Evolutionary conservation across 2,888 invertebrate species (phyloP).

Genomic region (Pristionchus exspectatus): DNA sequence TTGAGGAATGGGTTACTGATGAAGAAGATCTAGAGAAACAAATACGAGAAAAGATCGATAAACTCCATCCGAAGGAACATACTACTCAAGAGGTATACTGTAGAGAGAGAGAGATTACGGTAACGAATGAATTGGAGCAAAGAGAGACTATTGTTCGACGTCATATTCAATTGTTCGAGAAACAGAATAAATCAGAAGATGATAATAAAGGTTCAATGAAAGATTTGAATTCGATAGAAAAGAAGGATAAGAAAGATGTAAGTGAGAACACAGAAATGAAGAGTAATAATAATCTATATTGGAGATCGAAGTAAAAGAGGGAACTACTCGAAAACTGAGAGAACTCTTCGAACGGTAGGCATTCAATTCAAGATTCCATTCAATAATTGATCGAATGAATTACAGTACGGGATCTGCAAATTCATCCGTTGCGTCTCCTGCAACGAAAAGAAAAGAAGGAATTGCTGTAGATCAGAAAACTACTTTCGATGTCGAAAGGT

Average conservation of each 20-base stretch:
- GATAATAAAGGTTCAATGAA: not conserved
- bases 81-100: slow-evolving; percentile 37
- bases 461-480: not conserved
- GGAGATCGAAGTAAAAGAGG: slow-evolving; percentile 15
- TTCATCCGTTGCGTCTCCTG: not conserved
- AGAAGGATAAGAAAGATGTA: slow-evolving; percentile 26
- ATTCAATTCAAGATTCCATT: no score
- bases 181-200: slow-evolving; percentile 22
- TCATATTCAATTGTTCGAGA: slow-evolving; percentile 28
- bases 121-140: not conserved
- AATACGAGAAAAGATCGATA: slow-evolving; percentile 14
- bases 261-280: not conserved
- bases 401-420: not conserved
- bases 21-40: slow-evolving; percentile 47
- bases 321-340: slow-evolving; percentile 10
- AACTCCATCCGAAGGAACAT: slow-evolving; percentile 10
- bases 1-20: slow-evolving; percentile 51
- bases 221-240: not conserved
- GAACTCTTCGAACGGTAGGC: not conserved
- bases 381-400: not conserved
- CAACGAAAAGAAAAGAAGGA: not conserved
- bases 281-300: not conserved
- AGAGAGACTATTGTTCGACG: slow-evolving; percentile 1
- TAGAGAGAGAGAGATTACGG: not conserved
- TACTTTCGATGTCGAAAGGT: not conserved